Base-by-base conservation (phyloP, 2,888 invertebrate species). In the Theretra japonica region DNA sequence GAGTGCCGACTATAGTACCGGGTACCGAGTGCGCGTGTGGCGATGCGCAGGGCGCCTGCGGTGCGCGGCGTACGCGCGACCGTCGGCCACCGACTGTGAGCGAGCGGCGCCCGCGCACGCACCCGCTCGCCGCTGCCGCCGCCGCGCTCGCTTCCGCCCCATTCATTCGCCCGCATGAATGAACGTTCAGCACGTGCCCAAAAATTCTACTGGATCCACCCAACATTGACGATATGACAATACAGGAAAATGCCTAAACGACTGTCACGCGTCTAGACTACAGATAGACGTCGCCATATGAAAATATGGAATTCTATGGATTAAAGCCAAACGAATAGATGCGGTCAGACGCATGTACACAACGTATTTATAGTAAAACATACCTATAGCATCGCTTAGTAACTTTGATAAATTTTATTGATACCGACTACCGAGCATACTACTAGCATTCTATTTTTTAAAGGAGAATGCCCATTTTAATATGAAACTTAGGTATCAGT, bases 91-190 rank as follows among this genome's bases (percentile, higher is more conserved):
- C 88, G 90, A 91, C 92, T 92, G 90, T 86, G 86, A 85, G 83
- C 76, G 73, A 71, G 71, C 74, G 73, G 72, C 79, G 70, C 76
- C 77, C 76, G 75, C 65, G 59, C 59, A 25, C 30, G 28, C 79
- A 17, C 11, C 65, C 65, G 65, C 65, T 65, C 60, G 3, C 59
- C 59, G 59, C 25, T 11, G 15, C 59, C 25, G 28, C n/a, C n/a
- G 4, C 19, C 65, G 65, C 65, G 21, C 65, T 23, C 65, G 65
- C 65, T 23, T 23, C 65, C 65, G 82, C 84, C 82, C 85, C 92
- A 92, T 93, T 93, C 92, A 92, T 86, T 90, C 88, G 80, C 82
- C 84, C 86, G 85, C 89, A 89, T 93, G 90, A 94, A 93, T 94
- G 93, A 90, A 88, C 79, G 82, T 76, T 80, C 77, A 86, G 83